Evolutionary conservation across 1,140 invertebrate genomes (phyloP).

Genomic region (Drosophila lini): DNA sequence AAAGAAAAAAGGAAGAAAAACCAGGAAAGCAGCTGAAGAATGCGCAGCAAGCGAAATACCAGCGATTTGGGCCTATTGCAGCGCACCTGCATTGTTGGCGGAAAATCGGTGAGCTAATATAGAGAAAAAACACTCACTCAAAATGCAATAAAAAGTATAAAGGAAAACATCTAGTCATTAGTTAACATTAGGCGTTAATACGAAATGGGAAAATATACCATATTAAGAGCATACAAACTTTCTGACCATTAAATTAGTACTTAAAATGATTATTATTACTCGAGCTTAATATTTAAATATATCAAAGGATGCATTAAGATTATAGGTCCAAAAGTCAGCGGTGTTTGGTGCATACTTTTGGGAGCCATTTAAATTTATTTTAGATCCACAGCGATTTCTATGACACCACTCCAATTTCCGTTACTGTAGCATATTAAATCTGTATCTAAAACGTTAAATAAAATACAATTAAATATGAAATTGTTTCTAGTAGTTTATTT

Average conservation of each 20-base stretch:
- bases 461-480: not conserved
- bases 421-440: too few relatives aligned
- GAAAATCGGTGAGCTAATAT: constrained; percentile 77
- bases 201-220: too few relatives aligned
- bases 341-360: not conserved
- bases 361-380: not conserved
- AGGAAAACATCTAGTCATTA: not conserved
- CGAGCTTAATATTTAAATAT: too few relatives aligned
- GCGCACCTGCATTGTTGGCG: constrained; percentile 67
- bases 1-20: constrained; percentile 15
- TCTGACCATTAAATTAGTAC: not conserved
- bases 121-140: constrained; percentile 6
- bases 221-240: not conserved
- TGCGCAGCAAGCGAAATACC: constrained; percentile 76
- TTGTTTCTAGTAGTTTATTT: not conserved
- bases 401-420: too few relatives aligned
- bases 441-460: not conserved
- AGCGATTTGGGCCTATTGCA: constrained; percentile 68
- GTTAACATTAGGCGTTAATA: not conserved
- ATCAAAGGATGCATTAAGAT: too few relatives aligned
- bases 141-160: constrained; percentile 15
- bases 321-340: not conserved
- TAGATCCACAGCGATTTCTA: not conserved
- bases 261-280: not conserved
- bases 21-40: constrained; percentile 41